Percentiles rank a stretch among this genome's conserved stretches.
Conservation (phyloP, 1,140 invertebrate species). For the Cepaea nemoralis region DNA sequence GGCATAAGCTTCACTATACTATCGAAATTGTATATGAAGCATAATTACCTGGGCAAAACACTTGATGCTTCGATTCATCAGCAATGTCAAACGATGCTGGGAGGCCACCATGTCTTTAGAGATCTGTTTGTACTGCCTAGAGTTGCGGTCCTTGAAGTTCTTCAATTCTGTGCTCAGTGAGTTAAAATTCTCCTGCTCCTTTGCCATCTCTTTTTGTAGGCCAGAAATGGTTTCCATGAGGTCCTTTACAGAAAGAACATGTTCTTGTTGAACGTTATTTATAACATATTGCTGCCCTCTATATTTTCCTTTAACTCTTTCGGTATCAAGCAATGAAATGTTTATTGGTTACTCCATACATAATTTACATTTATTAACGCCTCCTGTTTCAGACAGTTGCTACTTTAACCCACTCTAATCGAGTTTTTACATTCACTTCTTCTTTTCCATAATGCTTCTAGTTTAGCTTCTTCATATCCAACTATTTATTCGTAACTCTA, state of each 20-base stretch:
- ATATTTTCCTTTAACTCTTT: neutral
- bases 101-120: constrained; percentile 60
- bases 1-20: too few relatives aligned
- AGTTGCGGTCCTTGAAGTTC: constrained; percentile 54
- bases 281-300: neutral
- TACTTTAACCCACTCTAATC: too few relatives aligned
- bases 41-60: constrained; percentile 63
- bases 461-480: too few relatives aligned
- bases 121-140: constrained; percentile 62
- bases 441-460: too few relatives aligned
- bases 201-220: constrained; percentile 63
- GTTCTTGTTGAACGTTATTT: neutral
- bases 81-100: constrained; percentile 55
- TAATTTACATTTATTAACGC: too few relatives aligned
- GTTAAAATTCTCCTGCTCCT: constrained; percentile 65
- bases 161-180: constrained; percentile 52
- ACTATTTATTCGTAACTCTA: too few relatives aligned
- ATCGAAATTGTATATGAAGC: neutral
- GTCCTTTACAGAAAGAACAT: constrained; percentile 47
- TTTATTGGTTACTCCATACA: too few relatives aligned
- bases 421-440: too few relatives aligned
- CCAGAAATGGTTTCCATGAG: constrained; percentile 60
- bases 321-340: too few relatives aligned
- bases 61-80: constrained; percentile 67
- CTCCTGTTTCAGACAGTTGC: too few relatives aligned